Percentiles rank a stretch among this genome's conserved stretches.
Conservation (phyloP, 2,797 vertebrate genomes). For the Choloepus didactylus region DNA sequence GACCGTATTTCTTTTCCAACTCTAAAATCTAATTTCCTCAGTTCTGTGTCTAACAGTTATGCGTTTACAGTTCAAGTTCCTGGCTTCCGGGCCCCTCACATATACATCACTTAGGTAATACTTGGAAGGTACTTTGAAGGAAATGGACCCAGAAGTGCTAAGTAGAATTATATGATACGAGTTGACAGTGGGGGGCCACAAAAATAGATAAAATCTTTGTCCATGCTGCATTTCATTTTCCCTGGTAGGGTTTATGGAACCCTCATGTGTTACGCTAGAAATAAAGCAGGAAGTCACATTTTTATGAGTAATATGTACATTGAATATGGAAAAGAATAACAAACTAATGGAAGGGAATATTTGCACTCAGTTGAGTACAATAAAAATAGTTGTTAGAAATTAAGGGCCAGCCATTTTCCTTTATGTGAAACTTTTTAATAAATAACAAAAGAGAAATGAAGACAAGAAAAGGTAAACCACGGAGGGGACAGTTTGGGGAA, state of each 20-base stretch:
- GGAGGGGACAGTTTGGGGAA: not conserved
- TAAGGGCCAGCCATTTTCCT: slow-evolving; percentile 63
- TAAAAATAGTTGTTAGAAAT: slow-evolving; percentile 74
- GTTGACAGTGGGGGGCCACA: slow-evolving; percentile 56
- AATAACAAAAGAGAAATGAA: slow-evolving; percentile 41
- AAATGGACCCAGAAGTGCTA: slow-evolving; percentile 81
- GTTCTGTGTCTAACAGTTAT: slow-evolving; percentile 69
- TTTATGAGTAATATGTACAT: slow-evolving; percentile 76
- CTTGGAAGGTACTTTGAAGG: slow-evolving; percentile 80
- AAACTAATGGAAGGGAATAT: slow-evolving; percentile 63
- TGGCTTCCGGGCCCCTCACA: slow-evolving; percentile 57
- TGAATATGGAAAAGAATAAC: slow-evolving; percentile 69
- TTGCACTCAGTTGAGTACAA: slow-evolving; percentile 66
- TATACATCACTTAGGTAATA: slow-evolving; percentile 81
- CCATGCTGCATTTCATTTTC: slow-evolving; percentile 67
- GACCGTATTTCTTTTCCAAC: slow-evolving; percentile 76
- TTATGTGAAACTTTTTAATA: slow-evolving; percentile 67
- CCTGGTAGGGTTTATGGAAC: slow-evolving; percentile 73
- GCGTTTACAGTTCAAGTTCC: slow-evolving; percentile 66
- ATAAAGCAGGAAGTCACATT: slow-evolving; percentile 76
- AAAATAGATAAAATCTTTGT: slow-evolving; percentile 77
- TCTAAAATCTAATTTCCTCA: slow-evolving; percentile 83
- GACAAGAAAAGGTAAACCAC: slow-evolving; percentile 16
- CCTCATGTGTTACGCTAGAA: slow-evolving; percentile 68
- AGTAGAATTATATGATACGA: slow-evolving; percentile 77